These are phyloP conservation scores for Camponotus pennsylvanicus DNA, from an alignment of 1,140 invertebrate species.

Conservation along the genomic window DNA sequence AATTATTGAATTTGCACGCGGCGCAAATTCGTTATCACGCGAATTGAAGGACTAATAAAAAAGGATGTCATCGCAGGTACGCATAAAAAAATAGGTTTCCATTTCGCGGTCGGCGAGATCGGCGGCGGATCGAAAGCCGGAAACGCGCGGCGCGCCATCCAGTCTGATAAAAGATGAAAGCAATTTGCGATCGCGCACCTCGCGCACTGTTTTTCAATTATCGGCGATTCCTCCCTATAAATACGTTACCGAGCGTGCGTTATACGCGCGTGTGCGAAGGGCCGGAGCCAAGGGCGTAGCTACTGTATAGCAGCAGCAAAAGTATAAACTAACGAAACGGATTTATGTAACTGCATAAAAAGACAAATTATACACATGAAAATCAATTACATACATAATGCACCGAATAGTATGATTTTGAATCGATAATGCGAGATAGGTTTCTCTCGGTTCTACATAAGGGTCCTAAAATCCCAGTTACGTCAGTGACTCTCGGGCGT, in stretches of 20 bases:
- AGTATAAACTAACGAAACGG: background rate
- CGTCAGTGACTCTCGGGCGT: background rate
- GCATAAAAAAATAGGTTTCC: slow-evolving; percentile 56
- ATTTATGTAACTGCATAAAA: background rate
- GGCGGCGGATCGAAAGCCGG: slow-evolving; percentile 21
- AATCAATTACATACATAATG: no score
- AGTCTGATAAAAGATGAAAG: slow-evolving; percentile 56
- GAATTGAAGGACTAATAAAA: slow-evolving; percentile 18
- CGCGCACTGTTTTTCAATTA: slow-evolving; percentile 61
- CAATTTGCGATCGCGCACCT: slow-evolving; percentile 53
- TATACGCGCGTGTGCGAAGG: slow-evolving; percentile 44
- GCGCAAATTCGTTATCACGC: slow-evolving; percentile 12
- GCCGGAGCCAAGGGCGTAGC: slow-evolving; percentile 49
- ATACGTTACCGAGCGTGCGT: slow-evolving; percentile 52
- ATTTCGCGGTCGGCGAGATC: slow-evolving; percentile 29
- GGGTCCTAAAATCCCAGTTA: slow-evolving; percentile 1
- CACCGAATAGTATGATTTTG: background rate
- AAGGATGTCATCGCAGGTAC: slow-evolving; percentile 12
- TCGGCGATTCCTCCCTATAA: slow-evolving; percentile 53
- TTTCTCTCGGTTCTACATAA: background rate
- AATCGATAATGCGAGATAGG: background rate
- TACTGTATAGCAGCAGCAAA: background rate
- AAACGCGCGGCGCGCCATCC: slow-evolving; percentile 22
- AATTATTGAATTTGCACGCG: background rate
- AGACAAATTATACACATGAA: background rate